Evolutionary conservation across 2,888 invertebrate genomes (phyloP), one percentile per base, ranked within the genome.

Genomic region (Cremastobaeus sp.): DNA sequence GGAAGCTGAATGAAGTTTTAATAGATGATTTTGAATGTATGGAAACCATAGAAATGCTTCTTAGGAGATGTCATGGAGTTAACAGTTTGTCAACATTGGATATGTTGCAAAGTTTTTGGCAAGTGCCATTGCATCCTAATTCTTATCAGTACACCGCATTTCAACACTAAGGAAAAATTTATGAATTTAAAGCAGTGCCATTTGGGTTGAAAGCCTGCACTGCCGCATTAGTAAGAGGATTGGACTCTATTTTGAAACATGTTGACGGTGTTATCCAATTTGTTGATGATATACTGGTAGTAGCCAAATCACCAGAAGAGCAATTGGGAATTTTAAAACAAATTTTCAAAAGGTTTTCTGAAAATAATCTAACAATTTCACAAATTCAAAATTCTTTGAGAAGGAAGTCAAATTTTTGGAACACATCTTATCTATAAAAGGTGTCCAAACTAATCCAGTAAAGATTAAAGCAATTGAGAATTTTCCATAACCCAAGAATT

Each of bases 351-450:
- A 12, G n/a, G 8, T 28, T n/a, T 12, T 6, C n/a, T 3, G 14
- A 47, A 47, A n/a, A 39, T 8, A 39, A 48, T 30, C 11, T 55
- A 5, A 66, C 66, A 0, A 11, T 55, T n/a, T n/a, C n/a, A n/a
- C n/a, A n/a, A n/a, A n/a, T n/a, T n/a, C n/a, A n/a, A 5, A 66
- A 55, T 8, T 89, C 80, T 89, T 89, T 8, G 89, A 83, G 30
- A 17, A 32, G 14, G 14, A 55, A 3, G 8, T 28, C 8, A 17
- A 28, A 20, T 62, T 11, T n/a, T 68, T n/a, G 39, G 57, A 0
- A 1, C 45, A 45, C 28, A 47, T 47, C 3, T 5, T 25, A n/a
- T 25, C 30, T 17, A 45, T 17, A 0, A 12, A 69, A 1, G 76
- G 70, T 12, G 35, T 70, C 0, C 12, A 18, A 20, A 34, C 73